phyloP scores from a whole-genome alignment of 1,140 invertebrate species.

The Drosophila setifemur region DNA sequence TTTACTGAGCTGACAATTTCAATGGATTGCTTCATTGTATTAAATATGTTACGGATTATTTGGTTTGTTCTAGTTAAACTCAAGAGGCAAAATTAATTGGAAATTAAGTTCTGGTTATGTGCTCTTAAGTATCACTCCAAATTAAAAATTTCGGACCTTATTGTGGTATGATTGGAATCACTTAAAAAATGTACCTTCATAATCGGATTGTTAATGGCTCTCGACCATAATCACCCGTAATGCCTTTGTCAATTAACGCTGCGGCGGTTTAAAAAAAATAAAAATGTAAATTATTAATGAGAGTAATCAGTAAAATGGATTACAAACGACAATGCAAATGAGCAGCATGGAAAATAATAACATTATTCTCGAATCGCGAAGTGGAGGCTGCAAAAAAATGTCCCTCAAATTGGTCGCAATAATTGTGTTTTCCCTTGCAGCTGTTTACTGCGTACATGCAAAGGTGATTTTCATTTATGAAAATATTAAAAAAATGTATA shows the following conservation, averaged over 20 bases:
- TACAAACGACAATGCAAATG: constrained; percentile 14
- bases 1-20: constrained; percentile 8
- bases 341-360: constrained; percentile 12
- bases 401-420: constrained; percentile 7
- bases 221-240: constrained; percentile 13
- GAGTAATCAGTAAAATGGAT: constrained; percentile 36
- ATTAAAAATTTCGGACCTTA: background rate
- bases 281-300: constrained; percentile 17
- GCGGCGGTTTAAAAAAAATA: background rate
- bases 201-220: constrained; percentile 6
- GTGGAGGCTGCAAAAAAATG: constrained; percentile 12
- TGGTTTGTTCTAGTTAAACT: too few relatives aligned
- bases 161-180: too few relatives aligned
- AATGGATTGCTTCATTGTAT: constrained; percentile 1
- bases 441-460: background rate
- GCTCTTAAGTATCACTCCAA: too few relatives aligned
- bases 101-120: background rate
- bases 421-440: constrained; percentile 7
- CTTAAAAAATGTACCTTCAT: background rate
- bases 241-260: constrained; percentile 41
- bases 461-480: constrained; percentile 9
- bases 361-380: constrained; percentile 13
- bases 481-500: background rate
- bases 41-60: background rate
- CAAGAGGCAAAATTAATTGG: background rate